phyloP scores from a whole-genome alignment of 2,888 invertebrate species.

The Limnephilus lunatus region DNA sequence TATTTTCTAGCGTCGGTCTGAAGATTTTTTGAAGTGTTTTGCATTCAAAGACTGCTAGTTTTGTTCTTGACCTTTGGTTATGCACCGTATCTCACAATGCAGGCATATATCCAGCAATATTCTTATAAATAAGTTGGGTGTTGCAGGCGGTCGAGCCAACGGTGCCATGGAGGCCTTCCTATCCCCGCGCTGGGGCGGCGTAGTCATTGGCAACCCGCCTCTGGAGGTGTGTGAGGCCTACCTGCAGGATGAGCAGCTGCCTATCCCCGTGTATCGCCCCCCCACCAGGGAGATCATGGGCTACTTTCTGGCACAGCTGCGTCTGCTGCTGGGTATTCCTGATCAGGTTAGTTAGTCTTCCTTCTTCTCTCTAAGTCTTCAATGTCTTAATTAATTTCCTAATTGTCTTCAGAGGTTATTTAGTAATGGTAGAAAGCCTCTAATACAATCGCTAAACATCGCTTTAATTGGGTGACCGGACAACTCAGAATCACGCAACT shows the following conservation, averaged over 20 bases:
- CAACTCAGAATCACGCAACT: too few species aligned
- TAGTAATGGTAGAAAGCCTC: neutral
- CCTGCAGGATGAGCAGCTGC: conserved; percentile 62
- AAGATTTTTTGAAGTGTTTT: too few species aligned
- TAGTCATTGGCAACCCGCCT: conserved; percentile 86
- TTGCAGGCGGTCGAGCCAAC: conserved; percentile 70
- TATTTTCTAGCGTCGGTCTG: too few species aligned
- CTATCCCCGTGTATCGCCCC: conserved; percentile 67
- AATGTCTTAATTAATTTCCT: too few species aligned
- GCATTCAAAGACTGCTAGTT: too few species aligned
- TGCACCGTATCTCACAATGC: too few species aligned
- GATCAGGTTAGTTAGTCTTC: conserved; percentile 76
- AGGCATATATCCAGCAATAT: neutral
- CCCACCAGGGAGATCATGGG: conserved; percentile 81
- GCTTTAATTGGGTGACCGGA: too few species aligned
- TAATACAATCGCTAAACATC: too few species aligned
- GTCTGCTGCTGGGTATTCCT: conserved; percentile 85
- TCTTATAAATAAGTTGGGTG: neutral
- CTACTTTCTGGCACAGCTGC: conserved; percentile 86
- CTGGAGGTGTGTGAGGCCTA: conserved; percentile 75
- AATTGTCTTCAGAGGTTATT: neutral
- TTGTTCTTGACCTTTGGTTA: too few species aligned
- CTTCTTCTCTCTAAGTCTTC: neutral
- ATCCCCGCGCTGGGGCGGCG: conserved; percentile 94
- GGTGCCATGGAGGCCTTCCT: conserved; percentile 83